These are phyloP conservation scores for Caradrina kadenii DNA, from an alignment of 2,888 invertebrate species.

Conservation along the genomic window DNA sequence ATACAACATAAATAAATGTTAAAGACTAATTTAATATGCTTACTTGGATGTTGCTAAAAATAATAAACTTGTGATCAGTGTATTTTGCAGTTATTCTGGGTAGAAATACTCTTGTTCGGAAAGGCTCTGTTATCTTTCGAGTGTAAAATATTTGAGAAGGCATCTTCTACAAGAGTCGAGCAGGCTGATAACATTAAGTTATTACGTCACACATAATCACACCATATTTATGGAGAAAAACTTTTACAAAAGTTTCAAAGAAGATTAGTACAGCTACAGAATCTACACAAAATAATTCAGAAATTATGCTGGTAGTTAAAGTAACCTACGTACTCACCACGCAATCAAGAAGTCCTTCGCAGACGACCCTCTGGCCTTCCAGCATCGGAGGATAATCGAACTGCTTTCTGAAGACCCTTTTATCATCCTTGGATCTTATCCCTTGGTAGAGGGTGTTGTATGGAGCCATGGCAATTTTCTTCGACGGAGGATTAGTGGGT, in stretches of 20 bases:
- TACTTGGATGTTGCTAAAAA: constrained; percentile 53
- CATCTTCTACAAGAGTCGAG: too few relatives aligned
- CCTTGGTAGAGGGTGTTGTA: constrained; percentile 78
- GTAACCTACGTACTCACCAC: constrained; percentile 67
- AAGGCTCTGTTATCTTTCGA: not conserved
- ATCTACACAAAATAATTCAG: too few relatives aligned
- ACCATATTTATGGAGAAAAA: too few relatives aligned
- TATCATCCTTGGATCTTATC: constrained; percentile 65
- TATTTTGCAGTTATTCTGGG: not conserved
- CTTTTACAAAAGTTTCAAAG: not conserved
- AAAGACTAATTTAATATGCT: constrained; percentile 7
- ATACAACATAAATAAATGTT: not conserved
- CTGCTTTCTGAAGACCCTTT: constrained; percentile 71
- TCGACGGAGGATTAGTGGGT: constrained; percentile 47
- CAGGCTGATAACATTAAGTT: too few relatives aligned
- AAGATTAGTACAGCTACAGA: not conserved
- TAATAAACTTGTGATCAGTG: constrained; percentile 19
- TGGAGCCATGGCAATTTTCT: constrained; percentile 54
- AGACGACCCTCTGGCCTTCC: constrained; percentile 71
- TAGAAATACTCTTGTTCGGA: not conserved
- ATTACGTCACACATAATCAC: too few relatives aligned
- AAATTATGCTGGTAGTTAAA: not conserved
- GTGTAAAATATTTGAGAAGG: too few relatives aligned
- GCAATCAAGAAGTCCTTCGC: constrained; percentile 75
- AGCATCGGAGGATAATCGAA: constrained; percentile 69